Evolutionary conservation across 2,797 vertebrate genomes (phyloP), one percentile per base, ranked within the genome.

Genomic region (Leuciscus waleckii): DNA sequence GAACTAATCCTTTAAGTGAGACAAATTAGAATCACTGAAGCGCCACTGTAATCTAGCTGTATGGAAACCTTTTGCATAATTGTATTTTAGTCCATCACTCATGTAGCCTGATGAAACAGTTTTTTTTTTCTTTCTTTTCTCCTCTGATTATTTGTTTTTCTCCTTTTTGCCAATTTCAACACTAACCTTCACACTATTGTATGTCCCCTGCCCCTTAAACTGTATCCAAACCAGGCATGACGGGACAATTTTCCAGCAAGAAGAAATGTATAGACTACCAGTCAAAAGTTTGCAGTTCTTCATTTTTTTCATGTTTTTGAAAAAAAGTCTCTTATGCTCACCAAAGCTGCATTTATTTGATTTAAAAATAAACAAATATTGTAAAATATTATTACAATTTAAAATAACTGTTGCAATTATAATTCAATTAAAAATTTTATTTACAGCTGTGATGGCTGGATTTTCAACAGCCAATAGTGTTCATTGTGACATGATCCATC

Each of bases 61-160:
- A 68, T 68, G 17, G 67, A 35, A 35, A 39, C 2, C 35, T 21
- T 68, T 69, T 69, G 35, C 32, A 68, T 68, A 68, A 68, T 68
- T 68, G 19, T 69, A 11, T 68, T 69, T 68, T 83, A n/a, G 63
- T 81, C 26, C 71, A 79, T 68, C 67, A 19, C 35, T 23, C 67
- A 68, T 68, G 67, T 39, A 68, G 67, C 19, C 35, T 68, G 35
- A 61, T 26, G n/a, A 39, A 21, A 37, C 37, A 2, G 26, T 23
- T 26, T 41, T 3, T 35, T 16, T 46, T 61, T 14, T n/a, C 13
- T 17, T 51, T 23, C 0, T 29, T 3, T 43, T n/a, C 8, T n/a
- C 4, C 19, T n/a, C 37, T n/a, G 8, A 29, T 16, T 29, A 29
- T 63, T 29, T 7, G 61, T 63, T 63, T 63, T 63, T 63, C 6